A percentile compares a stretch with the other conserved stretches of the same genome.
Conservation (phyloP, 1,140 invertebrate genomes). For the Maconellicoccus hirsutus region DNA sequence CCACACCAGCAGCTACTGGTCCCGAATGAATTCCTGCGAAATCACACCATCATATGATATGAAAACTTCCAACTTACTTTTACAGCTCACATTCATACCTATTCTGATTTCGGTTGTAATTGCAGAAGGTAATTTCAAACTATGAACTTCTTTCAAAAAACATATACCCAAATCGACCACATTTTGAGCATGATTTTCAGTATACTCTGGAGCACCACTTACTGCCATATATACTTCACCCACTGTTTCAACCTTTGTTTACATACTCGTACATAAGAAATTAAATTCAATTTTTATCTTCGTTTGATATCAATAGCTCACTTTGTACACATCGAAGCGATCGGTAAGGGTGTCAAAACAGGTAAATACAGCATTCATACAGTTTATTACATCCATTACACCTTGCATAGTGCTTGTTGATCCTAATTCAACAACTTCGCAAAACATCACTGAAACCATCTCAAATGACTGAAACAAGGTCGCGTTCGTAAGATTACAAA, state of each 20-base stretch:
- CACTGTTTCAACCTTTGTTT: conserved; percentile 66
- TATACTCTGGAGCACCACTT: conserved; percentile 69
- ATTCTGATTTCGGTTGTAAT: conserved; percentile 15
- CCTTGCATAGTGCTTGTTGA: conserved; percentile 47
- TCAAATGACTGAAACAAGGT: conserved; percentile 44
- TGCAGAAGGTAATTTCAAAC: conserved; percentile 11
- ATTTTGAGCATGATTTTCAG: conserved; percentile 61
- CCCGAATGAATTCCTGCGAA: conserved; percentile 60
- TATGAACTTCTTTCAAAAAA: conserved; percentile 34
- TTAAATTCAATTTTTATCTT: too few relatives aligned
- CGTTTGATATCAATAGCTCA: conserved; percentile 32
- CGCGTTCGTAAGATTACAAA: too few relatives aligned
- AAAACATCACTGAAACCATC: conserved; percentile 96
- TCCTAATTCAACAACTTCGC: conserved; percentile 90
- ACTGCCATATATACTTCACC: conserved; percentile 79
- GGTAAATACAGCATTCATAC: conserved; percentile 73
- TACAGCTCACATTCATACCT: neutral
- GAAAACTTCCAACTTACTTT: too few relatives aligned
- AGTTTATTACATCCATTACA: conserved; percentile 67
- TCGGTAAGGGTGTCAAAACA: conserved; percentile 67
- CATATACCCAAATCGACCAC: conserved; percentile 61
- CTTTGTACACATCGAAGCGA: conserved; percentile 67
- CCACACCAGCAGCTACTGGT: conserved; percentile 66
- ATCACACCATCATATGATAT: too few relatives aligned
- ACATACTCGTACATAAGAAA: neutral